Evolutionary conservation across 2,888 invertebrate species (phyloP).

Genomic region (Conchocele bisecta): DNA sequence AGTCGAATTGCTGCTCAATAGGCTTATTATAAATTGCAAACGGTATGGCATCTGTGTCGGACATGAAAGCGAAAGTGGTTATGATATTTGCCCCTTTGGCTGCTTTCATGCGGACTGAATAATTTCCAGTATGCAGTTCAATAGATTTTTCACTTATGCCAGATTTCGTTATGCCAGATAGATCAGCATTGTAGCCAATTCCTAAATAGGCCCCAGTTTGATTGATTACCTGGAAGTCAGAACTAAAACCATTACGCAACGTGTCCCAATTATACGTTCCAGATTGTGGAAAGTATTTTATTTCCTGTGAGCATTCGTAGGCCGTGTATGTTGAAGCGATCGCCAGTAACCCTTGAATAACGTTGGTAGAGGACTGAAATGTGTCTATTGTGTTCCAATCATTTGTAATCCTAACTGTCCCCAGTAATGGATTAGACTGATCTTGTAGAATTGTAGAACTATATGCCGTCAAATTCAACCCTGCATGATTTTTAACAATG

Average conservation of each 20-base stretch:
- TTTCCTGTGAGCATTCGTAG: slow-evolving; percentile 28
- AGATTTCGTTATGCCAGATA: slow-evolving; percentile 14
- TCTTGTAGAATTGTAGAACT: slow-evolving; percentile 40
- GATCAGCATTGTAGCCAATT: slow-evolving; percentile 33
- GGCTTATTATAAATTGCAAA: slow-evolving; percentile 9
- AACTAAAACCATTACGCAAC: background rate
- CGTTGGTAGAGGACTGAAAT: slow-evolving; percentile 31
- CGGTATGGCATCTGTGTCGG: slow-evolving; percentile 17
- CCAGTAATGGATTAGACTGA: slow-evolving; percentile 31
- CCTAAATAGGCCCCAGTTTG: slow-evolving; percentile 13
- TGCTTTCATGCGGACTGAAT: slow-evolving; percentile 24
- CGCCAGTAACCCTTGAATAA: slow-evolving; percentile 21
- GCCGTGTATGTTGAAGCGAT: slow-evolving; percentile 28
- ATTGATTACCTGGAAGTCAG: slow-evolving; percentile 4
- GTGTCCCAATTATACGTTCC: background rate
- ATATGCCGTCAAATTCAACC: slow-evolving; percentile 1
- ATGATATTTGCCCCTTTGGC: slow-evolving; percentile 36
- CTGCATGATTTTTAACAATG: slow-evolving; percentile 44
- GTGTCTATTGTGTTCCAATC: slow-evolving; percentile 25
- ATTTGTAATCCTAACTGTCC: slow-evolving; percentile 39
- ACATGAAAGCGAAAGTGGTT: slow-evolving; percentile 31
- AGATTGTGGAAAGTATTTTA: slow-evolving; percentile 2
- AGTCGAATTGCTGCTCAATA: slow-evolving; percentile 14
- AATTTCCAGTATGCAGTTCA: slow-evolving; percentile 36
- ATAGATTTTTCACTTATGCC: background rate